Evolutionary conservation across 92 coral and sea anemone genomes (phyloP), one percentile per base, ranked within the genome.

Genomic region (Pocillopora meandrina): DNA sequence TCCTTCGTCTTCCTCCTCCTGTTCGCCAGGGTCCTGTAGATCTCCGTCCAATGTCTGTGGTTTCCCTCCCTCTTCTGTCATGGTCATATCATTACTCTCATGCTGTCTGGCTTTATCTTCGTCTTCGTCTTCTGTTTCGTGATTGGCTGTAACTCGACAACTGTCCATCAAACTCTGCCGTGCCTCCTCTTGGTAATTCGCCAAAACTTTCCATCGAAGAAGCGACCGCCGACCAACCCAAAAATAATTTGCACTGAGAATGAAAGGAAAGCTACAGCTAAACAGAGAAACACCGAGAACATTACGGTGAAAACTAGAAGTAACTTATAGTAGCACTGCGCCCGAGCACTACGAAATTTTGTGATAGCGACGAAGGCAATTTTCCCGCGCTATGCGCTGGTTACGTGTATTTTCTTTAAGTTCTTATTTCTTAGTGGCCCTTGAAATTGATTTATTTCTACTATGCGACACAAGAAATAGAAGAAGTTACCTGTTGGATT

Each of bases 201-300:
- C 99, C 20, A 94, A 83, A 6, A 76, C 85, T 84, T 92, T 95
- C 99, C 99, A 97, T 63, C 96, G 85, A 0, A 74, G 82, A 77
- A 97, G 87, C 12, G 98, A 97, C 20, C 86, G 79, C 47, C 89
- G 92, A 12, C 99, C 95, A 4, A 95, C 93, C 99, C 98, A 97
- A 85, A 80, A 91, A 63, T 90, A 82, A 49, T 64, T 84, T 31
- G 79, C 94, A 71, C 88, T 72, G 56, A 93, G 89, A 74, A 61
- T 33, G 17, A 34, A 8, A 82, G 31, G 18, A 16, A 0, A 47
- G 35, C 8, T 42, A 7, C 4, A 42, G 52, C 52, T 42, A 3
- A 42, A 42, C 0, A 7, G 52, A 42, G 52, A 42, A 42, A 42
- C 52, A 7, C 52, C 52, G 8, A 42, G 26, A 65, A 75, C 36